These are phyloP conservation scores for Eptesicus fuscus DNA, from an alignment of 2,113 vertebrate genomes.

Conservation along the genomic window DNA sequence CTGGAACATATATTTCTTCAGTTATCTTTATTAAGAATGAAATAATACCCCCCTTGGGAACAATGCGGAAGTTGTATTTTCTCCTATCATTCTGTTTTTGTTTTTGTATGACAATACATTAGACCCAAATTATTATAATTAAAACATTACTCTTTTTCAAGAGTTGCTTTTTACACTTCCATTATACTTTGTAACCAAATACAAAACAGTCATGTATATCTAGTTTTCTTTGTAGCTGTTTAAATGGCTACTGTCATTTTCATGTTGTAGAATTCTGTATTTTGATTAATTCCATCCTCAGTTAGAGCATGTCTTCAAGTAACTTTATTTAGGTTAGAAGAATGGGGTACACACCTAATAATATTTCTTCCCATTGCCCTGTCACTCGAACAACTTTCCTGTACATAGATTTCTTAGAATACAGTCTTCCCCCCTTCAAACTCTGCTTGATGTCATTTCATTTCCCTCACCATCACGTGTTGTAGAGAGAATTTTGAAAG, in stretches of 20 bases:
- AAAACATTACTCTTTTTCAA: not conserved
- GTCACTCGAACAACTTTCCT: not conserved
- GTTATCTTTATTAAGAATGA: constrained; percentile 45
- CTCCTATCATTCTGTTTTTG: not conserved
- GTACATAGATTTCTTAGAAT: not conserved
- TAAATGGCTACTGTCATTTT: not conserved
- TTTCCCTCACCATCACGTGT: not conserved
- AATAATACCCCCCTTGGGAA: constrained; percentile 18
- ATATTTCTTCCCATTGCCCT: not conserved
- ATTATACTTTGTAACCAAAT: not conserved
- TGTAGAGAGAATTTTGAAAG: not conserved
- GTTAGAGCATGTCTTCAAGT: not conserved
- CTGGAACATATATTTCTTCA: not conserved
- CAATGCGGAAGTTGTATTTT: not conserved
- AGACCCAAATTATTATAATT: not conserved
- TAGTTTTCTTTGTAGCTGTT: not conserved
- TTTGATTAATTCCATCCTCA: not conserved
- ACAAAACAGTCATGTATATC: not conserved
- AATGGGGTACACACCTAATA: not conserved
- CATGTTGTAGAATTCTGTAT: not conserved
- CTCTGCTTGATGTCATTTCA: not conserved
- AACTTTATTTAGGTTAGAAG: not conserved
- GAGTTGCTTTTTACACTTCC: not conserved
- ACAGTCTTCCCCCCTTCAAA: not conserved
- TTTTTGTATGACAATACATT: not conserved